Evolutionary conservation across 2,797 vertebrate genomes (phyloP), one percentile per base, ranked within the genome.

Genomic region (Tolypeutes matacus): DNA sequence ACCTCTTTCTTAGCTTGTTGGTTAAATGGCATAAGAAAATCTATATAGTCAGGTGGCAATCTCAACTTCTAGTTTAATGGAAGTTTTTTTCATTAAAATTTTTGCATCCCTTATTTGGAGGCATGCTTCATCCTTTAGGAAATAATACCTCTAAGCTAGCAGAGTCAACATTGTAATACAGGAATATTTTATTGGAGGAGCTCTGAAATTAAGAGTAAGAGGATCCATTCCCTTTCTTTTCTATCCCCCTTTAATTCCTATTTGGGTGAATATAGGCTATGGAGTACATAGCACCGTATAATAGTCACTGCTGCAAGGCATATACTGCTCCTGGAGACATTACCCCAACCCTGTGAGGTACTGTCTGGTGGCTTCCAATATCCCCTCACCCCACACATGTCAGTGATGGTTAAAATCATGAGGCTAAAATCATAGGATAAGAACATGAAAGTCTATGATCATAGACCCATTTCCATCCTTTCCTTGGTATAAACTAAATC

Each of bases 41-140:
- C 9, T 13, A 53, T 49, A 49, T 2, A 1, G 12, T 2, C 46
- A 58, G 51, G 10, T 23, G 2, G 10, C 11, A 60, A 0, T 10
- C 9, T 75, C 27, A 72, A 36, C 39, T 70, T 60, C 39, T 23
- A 80, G 7, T 67, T 94, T 36, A 75, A 64, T 46, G 56, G 31
- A n/a, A 82, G 80, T 46, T 36, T 69, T 82, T 83, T 78, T 14
- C 25, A 75, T 78, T 62, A 80, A 76, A 73, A 76, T 20, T 23
- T 42, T 80, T 56, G 15, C 56, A 4, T 73, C 7, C 11, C 34
- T 69, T 62, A 5, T 42, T 69, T 62, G 17, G 11, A 80, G 3
- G 4, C 84, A 73, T 81, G 5, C 0, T 93, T 84, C 31, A 1
- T 78, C 76, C 7, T 53, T 1, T 72, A 42, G 20, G 13, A 89